These are phyloP conservation scores for Penaeus chinensis DNA, from an alignment of 1,140 invertebrate genomes.

Conservation along the genomic window DNA sequence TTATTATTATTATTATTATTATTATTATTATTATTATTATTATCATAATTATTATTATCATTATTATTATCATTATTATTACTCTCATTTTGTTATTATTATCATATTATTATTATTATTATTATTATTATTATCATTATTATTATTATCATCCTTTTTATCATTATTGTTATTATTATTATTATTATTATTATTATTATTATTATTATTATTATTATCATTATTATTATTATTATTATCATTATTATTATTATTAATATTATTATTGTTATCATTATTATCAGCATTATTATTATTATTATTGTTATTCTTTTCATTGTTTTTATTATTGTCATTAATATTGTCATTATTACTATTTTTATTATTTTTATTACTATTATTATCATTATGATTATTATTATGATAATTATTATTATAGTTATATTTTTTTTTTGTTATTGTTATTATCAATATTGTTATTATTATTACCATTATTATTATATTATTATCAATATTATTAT, in stretches of 20 bases:
- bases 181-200: conserved; percentile 13
- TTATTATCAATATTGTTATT: neutral
- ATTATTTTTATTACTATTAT: neutral
- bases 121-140: neutral
- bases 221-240: neutral
- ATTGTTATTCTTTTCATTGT: neutral
- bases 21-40: conserved; percentile 3
- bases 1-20: conserved; percentile 1
- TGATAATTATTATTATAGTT: neutral
- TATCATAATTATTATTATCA: neutral
- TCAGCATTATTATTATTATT: neutral
- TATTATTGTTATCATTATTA: neutral
- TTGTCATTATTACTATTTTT: neutral
- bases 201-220: neutral
- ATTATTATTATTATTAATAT: conserved; percentile 3
- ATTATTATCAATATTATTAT: no score
- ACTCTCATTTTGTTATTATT: neutral
- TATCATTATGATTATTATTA: neutral
- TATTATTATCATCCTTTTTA: neutral
- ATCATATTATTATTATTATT: conserved; percentile 1
- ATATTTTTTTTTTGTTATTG: neutral
- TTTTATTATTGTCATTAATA: neutral
- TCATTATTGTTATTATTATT: neutral
- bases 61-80: neutral
- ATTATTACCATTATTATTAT: neutral